Evolutionary conservation across 2,888 invertebrate species (phyloP).

Genomic region (Lampropteryx suffumata): DNA sequence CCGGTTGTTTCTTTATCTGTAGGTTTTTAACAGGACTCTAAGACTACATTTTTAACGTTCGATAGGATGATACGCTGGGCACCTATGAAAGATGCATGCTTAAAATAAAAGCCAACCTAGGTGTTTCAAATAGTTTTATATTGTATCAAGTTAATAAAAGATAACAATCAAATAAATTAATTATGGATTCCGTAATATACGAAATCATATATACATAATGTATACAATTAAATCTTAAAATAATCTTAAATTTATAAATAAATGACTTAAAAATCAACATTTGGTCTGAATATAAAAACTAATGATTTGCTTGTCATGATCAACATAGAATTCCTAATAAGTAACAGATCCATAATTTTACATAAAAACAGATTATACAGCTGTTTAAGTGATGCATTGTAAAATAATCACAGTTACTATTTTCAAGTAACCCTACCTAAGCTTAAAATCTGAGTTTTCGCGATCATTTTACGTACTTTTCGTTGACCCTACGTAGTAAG

Average conservation of each 20-base stretch:
- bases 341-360: conserved; percentile 45
- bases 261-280: conserved; percentile 56
- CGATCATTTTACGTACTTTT: too few relatives aligned
- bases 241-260: conserved; percentile 32
- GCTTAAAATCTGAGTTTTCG: too few relatives aligned
- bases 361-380: conserved; percentile 4
- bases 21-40: too few relatives aligned
- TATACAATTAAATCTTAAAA: conserved; percentile 27
- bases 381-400: conserved; percentile 7
- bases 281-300: conserved; percentile 53
- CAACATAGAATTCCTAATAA: conserved; percentile 41
- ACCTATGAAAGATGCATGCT: too few relatives aligned
- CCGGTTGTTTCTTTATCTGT: too few relatives aligned
- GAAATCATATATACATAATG: conserved; percentile 48
- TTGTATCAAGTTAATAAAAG: conserved; percentile 49
- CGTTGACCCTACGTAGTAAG: too few relatives aligned
- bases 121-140: conserved; percentile 47
- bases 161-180: conserved; percentile 72
- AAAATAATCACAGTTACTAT: background rate
- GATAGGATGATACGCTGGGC: too few relatives aligned
- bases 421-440: background rate
- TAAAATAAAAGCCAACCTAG: conserved; percentile 31
- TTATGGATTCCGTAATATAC: conserved; percentile 74
- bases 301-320: conserved; percentile 68
- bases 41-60: too few relatives aligned